Evolutionary conservation across 2,888 invertebrate species (phyloP), one percentile per base, ranked within the genome.

Genomic region (Encarsia formosa): DNA sequence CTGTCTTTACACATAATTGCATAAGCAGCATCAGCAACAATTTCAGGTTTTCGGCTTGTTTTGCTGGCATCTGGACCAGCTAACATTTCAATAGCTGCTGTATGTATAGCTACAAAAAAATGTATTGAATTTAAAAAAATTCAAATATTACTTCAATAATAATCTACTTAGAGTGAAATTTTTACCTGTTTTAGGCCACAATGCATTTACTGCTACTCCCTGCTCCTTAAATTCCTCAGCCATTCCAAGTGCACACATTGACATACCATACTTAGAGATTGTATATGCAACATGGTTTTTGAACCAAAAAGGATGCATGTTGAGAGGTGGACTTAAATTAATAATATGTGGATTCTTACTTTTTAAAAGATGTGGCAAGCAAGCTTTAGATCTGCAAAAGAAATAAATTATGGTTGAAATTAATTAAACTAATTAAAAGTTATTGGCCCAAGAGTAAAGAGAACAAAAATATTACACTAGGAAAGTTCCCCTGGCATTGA

Each of bases 221-320:
- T 82, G 81, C 0, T 81, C 79, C 64, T 82, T 85, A 67, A 96
- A 90, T 77, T 98, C 98, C 58, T 88, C 90, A n/a, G 94, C 83
- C 93, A 97, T 95, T 15, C 98, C 97, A 13, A 98, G 78, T 2
- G 91, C 95, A 74, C 96, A 97, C 93, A 98, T 91, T 0, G 95
- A 95, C 97, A 97, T 97, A 19, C 96, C 97, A 73, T 94, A 98
- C 72, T 98, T 98, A 3, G 98, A 93, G 87, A 97, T 97, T 1
- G 97, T 96, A 75, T 99, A 98, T 1, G 96, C 97, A 40, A 94
- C 89, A 75, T 96, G 91, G 59, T 87, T 80, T 44, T 84, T 82
- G 72, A 98, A 95, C 98, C 98, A 98, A 62, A 83, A 78, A 0
- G 92, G 84, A 61, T 84, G 82, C 86, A 98, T 82, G 71, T 87